Evolutionary conservation across 2,888 invertebrate species (phyloP), one percentile per base, ranked within the genome.

Genomic region (Microchrysa polita): DNA sequence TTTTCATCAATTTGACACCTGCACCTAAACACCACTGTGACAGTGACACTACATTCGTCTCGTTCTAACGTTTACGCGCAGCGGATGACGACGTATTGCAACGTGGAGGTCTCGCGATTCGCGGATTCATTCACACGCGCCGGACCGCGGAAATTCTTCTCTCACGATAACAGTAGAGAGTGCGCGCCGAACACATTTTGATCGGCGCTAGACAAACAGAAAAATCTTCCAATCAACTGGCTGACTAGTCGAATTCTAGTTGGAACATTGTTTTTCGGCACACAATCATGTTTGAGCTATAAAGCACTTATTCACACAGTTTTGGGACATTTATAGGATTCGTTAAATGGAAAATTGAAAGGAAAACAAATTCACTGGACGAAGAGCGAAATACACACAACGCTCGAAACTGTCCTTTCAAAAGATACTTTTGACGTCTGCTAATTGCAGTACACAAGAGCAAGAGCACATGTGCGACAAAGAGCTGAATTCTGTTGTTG

Each of bases 11-110:
- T 23, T 59, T 67, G 67, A 52, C 67, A 67, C 67, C 67, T 67
- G 67, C 67, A 65, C 65, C 10, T 53, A 34, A 34, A 67, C 53
- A 67, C 67, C n/a, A n/a, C n/a, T n/a, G n/a, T n/a, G n/a, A 53
- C 53, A n/a, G 44, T n/a, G 27, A 34, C 27, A 34, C 27, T 34
- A 34, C 7, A 34, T 5, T 7, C 27, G 27, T 34, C 27, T 34
- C 27, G 7, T 34, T 34, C 27, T 34, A 34, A 2, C 27, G n/a
- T n/a, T n/a, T n/a, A n/a, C n/a, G n/a, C n/a, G n/a, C n/a, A n/a
- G n/a, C n/a, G 27, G 4, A 34, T 34, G 27, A 2, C 27, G 27
- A 34, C 27, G 27, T 7, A 34, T 7, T 34, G 7, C 27, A 34
- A 7, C 27, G 27, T 7, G 27, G 27, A 34, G 12, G 2, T 48